Evolutionary conservation across 2,113 vertebrate species (phyloP).

Genomic region (Salvelinus alpinus): DNA sequence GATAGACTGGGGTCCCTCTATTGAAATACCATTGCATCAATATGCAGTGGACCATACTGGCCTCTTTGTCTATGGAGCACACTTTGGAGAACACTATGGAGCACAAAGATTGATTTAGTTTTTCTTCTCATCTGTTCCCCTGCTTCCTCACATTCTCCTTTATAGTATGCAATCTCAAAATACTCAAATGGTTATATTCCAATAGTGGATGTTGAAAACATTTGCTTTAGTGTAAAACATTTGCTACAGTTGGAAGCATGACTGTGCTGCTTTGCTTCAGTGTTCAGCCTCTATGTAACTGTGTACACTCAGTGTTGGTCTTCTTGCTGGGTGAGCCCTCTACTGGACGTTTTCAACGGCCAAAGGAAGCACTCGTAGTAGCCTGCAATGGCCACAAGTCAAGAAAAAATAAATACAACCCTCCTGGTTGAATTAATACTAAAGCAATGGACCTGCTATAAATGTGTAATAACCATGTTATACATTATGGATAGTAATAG

Average conservation of each 20-base stretch:
- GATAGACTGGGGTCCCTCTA: constrained; percentile 47
- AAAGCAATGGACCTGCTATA: neutral
- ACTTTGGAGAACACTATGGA: constrained; percentile 4
- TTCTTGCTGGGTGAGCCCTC: constrained; percentile 45
- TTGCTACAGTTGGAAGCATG: constrained; percentile 3
- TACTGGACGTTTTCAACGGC: constrained; percentile 46
- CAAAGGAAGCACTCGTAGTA: neutral
- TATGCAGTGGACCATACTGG: constrained; percentile 48
- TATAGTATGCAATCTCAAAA: constrained; percentile 2
- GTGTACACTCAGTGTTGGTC: neutral
- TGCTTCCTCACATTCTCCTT: constrained; percentile 7
- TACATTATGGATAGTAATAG: neutral
- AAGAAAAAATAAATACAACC: neutral
- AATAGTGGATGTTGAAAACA: neutral
- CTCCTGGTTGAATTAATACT: neutral
- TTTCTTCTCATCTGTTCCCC: constrained; percentile 6
- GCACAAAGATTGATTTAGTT: constrained; percentile 28
- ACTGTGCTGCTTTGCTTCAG: neutral
- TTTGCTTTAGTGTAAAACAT: neutral
- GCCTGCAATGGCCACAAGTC: neutral
- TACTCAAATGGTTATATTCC: constrained; percentile 1
- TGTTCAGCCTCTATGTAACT: neutral
- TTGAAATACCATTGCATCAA: constrained; percentile 60
- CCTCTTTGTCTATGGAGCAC: constrained; percentile 51
- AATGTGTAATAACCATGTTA: neutral